These are phyloP conservation scores for Hylaea fasciaria DNA, from an alignment of 2,888 invertebrate species.

Conservation along the genomic window DNA sequence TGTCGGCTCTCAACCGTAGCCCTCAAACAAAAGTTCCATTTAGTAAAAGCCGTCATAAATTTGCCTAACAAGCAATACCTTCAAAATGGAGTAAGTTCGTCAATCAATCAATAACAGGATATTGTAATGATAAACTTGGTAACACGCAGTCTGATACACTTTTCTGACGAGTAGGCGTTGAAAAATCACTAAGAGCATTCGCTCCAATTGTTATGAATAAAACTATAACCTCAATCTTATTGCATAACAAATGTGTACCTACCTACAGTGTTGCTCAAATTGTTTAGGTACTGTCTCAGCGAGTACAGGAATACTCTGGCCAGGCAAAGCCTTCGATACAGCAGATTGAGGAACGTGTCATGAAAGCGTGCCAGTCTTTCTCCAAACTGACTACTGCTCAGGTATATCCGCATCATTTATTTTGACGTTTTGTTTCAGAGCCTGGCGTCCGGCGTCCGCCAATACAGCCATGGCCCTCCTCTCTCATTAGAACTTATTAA, in stretches of 20 bases:
- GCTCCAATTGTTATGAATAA: constrained; percentile 20
- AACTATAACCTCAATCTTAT: constrained; percentile 78
- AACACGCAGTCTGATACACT: neutral
- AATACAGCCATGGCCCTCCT: constrained; percentile 91
- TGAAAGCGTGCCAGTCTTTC: constrained; percentile 94
- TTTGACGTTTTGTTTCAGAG: constrained; percentile 85
- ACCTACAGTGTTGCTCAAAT: constrained; percentile 63
- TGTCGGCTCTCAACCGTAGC: constrained; percentile 76
- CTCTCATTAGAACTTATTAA: constrained; percentile 92
- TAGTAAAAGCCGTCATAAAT: constrained; percentile 60
- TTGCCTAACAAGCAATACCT: constrained; percentile 56
- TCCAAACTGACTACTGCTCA: constrained; percentile 95
- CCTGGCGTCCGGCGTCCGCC: constrained; percentile 87
- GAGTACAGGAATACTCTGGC: constrained; percentile 63
- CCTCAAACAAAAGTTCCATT: constrained; percentile 70
- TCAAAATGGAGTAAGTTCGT: constrained; percentile 70
- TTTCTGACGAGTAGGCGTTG: neutral
- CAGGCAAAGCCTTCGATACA: constrained; percentile 84
- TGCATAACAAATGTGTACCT: constrained; percentile 83
- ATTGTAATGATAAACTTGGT: constrained; percentile 32
- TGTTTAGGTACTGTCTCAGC: constrained; percentile 76
- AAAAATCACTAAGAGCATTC: neutral
- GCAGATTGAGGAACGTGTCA: constrained; percentile 91
- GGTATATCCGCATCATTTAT: constrained; percentile 86
- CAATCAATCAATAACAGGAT: constrained; percentile 55